phyloP scores from a whole-genome alignment of 2,113 vertebrate species.

The Antechinus flavipes region DNA sequence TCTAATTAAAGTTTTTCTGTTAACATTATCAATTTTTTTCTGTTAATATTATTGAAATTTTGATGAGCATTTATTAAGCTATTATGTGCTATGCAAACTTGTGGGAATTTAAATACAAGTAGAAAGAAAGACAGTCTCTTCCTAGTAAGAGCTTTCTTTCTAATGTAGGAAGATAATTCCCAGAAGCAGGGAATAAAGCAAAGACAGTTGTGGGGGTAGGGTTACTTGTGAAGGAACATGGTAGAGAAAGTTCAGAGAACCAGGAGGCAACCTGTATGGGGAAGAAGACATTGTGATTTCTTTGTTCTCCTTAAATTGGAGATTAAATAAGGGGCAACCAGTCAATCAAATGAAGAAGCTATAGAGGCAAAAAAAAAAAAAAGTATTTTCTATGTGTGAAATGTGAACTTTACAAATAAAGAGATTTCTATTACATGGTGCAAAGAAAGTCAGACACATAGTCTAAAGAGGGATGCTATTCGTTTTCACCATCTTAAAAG shows the following conservation, averaged over 20 bases:
- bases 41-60: not conserved
- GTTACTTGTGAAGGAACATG: not conserved
- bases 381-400: not conserved
- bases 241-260: not conserved
- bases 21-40: not conserved
- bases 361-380: not conserved
- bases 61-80: not conserved
- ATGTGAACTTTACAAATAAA: not conserved
- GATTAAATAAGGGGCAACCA: not conserved
- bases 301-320: not conserved
- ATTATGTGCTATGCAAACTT: not conserved
- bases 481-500: not conserved
- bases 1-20: not conserved
- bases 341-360: not conserved
- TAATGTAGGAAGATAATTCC: not conserved
- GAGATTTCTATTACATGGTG: not conserved
- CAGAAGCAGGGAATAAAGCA: not conserved
- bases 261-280: not conserved
- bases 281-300: not conserved
- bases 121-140: not conserved
- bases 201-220: not conserved
- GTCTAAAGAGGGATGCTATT: not conserved
- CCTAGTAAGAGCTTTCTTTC: not conserved
- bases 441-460: not conserved
- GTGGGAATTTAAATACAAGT: not conserved